Evolutionary conservation across 1,140 invertebrate species (phyloP), one percentile per base, ranked within the genome.

Genomic region (Doryteuthis pealeii): DNA sequence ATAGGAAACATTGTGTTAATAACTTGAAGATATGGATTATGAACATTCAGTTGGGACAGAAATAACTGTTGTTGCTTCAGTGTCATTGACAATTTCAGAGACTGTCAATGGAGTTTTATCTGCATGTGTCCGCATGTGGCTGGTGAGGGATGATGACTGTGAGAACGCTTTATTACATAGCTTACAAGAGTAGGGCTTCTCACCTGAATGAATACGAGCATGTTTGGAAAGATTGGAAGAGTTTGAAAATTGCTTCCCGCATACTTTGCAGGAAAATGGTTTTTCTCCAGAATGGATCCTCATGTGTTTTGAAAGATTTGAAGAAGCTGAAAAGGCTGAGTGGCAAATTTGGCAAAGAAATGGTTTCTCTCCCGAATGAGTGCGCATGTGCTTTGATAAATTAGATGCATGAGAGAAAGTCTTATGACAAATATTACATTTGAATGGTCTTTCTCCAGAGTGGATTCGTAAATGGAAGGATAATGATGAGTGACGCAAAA

Each of bases 81-180:
- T 40, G 35, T 10, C 10, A 40, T 40, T 40, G 35, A 40, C 35
- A 40, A 40, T 10, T 40, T 40, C 35, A 3, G 35, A 40, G 35
- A 40, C 35, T 40, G 35, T 40, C 35, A 40, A 40, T 40, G 35
- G 35, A 3, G 35, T 94, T 79, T 93, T 92, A 72, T 94, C 93
- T 0, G 95, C 97, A 85, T 98, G 95, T 6, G 92, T 92, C 84
- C 94, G 92, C 79, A 93, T 89, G 90, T 84, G 93, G 91, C 90
- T 94, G 92, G 87, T 93, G 89, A 90, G 92, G 87, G 96, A 96
- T 85, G 95, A 95, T 83, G 95, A 94, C 54, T 94, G 90, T 71
- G 94, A 94, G 85, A 97, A 97, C 85, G 93, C 92, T 68, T 94
- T 93, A 14, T 94, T 94, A 87, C 95, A 97, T 84, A 94, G 92